Base-by-base conservation (phyloP, 2,888 invertebrate genomes). In the Euproctis similis region DNA sequence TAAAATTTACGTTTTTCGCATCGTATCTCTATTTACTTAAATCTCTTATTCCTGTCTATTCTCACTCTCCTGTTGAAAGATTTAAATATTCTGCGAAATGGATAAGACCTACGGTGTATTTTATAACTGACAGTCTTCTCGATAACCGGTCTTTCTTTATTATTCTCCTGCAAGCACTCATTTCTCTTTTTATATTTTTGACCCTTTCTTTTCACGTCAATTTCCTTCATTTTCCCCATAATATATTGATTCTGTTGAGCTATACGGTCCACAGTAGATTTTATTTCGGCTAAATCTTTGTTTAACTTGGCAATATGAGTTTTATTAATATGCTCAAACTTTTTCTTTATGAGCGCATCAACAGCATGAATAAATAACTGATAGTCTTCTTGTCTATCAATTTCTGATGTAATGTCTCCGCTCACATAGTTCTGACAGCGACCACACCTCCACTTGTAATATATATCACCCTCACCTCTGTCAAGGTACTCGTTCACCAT, bases 301-400 rank as follows among this genome's bases (percentile, higher is more conserved):
- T 60, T 69, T 24, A 80, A 26, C 46, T 71, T 75, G 0, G 78
- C 76, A 12, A 80, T 37, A 42, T 80, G 78, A 26, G 75, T 63
- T 56, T 75, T 77, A 38, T 71, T 76, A 0, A 78, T 60, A 1
- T 72, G 39, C 34, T 78, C 76, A 35, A 80, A 60, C 48, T 77
- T 78, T 32, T 74, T 73, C 9, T 59, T 54, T 14, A 14, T 14
- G 7, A 77, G 46, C 2, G 42, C 39, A 12, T 42, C 58, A 9
- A 80, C 50, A 2, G 60, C 53, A 2, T 48, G 48, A 12, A 67
- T 11, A 1, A 71, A 26, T 16, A 24, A 17, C 18, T 48, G 36
- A 14, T 29, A 38, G 8, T 46, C 43, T 16, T 42, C 17, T n/a
- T 57, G 42, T 20, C 35, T 41, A n/a, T 55, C 54, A 28, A 44